phyloP scores from a whole-genome alignment of 23 tunicate genomes.

The Pegea sp. region DNA sequence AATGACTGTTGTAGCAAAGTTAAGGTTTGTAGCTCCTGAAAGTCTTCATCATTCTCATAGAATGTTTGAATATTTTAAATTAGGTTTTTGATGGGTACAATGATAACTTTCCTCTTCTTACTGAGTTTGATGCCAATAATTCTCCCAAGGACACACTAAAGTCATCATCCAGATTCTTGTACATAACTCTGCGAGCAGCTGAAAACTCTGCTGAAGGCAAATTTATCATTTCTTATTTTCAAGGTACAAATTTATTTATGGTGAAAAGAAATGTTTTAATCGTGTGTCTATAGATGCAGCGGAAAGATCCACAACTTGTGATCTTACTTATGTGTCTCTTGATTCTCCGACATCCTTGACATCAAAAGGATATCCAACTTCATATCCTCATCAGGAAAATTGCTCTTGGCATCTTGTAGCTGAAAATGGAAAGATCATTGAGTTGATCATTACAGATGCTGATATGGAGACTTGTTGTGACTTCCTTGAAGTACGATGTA shows the following conservation, averaged over 20 bases:
- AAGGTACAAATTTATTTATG: no score
- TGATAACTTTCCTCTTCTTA: neutral
- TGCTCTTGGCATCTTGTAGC: conserved; percentile 42
- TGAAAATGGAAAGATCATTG: conserved; percentile 12
- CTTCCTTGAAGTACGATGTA: conserved; percentile 12
- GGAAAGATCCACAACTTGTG: no score
- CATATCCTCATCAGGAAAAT: conserved; percentile 8
- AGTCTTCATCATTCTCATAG: neutral
- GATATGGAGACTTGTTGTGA: conserved; percentile 42
- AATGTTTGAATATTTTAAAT: neutral
- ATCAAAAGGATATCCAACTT: conserved; percentile 18
- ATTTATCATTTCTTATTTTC: neutral
- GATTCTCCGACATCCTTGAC: neutral
- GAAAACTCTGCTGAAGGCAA: neutral
- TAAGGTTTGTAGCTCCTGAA: neutral
- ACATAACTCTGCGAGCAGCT: neutral
- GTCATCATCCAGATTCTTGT: neutral
- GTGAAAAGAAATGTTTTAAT: no score
- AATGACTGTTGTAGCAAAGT: neutral
- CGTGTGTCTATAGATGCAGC: no score
- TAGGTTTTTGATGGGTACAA: neutral
- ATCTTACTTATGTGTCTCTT: neutral
- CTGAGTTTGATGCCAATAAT: neutral
- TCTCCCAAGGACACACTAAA: neutral
- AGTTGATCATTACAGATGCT: conserved; percentile 4